Evolutionary conservation across 37 sponge, comb jelly and placozoan genomes (phyloP).

Genomic region (Theonella swinhoei): DNA sequence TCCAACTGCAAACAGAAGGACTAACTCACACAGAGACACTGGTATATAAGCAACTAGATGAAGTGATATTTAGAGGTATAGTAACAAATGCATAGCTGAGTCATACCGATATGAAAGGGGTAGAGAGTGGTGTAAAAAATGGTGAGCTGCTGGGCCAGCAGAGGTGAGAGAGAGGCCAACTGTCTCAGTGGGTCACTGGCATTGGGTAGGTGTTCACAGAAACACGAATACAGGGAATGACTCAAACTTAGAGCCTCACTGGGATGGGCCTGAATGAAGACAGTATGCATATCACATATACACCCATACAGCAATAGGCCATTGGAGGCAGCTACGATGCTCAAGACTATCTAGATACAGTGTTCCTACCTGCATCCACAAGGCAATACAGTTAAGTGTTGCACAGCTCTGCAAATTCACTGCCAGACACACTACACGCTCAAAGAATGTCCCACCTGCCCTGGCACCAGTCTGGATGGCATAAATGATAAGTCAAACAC

Average conservation of each 20-base stretch:
- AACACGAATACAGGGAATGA: slow-evolving; percentile 44
- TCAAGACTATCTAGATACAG: too few species aligned
- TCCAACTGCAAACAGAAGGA: slow-evolving; percentile 21
- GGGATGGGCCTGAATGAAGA: slow-evolving; percentile 44
- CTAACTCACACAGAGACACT: neutral
- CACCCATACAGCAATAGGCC: too few species aligned
- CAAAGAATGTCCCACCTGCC: slow-evolving; percentile 22
- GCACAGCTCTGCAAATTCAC: slow-evolving; percentile 33
- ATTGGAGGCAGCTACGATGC: neutral
- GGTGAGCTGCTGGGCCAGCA: slow-evolving; percentile 53
- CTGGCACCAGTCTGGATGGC: neutral
- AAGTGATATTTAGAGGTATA: too few species aligned
- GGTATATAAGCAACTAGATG: too few species aligned
- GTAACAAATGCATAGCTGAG: neutral
- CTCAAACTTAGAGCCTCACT: slow-evolving; percentile 22
- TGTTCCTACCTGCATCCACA: slow-evolving; percentile 85
- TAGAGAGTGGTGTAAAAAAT: slow-evolving; percentile 50
- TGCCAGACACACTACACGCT: slow-evolving; percentile 52
- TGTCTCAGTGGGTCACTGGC: slow-evolving; percentile 50
- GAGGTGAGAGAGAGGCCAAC: slow-evolving; percentile 52
- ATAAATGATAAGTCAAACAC: neutral
- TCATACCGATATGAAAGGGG: slow-evolving; percentile 56
- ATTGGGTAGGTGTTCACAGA: slow-evolving; percentile 70
- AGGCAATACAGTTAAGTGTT: slow-evolving; percentile 43
- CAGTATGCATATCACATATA: neutral